Evolutionary conservation across 30 jellyfish, hydroid and myxozoan genomes (phyloP), one percentile per base, ranked within the genome.

Genomic region (Hydractinia echinata): DNA sequence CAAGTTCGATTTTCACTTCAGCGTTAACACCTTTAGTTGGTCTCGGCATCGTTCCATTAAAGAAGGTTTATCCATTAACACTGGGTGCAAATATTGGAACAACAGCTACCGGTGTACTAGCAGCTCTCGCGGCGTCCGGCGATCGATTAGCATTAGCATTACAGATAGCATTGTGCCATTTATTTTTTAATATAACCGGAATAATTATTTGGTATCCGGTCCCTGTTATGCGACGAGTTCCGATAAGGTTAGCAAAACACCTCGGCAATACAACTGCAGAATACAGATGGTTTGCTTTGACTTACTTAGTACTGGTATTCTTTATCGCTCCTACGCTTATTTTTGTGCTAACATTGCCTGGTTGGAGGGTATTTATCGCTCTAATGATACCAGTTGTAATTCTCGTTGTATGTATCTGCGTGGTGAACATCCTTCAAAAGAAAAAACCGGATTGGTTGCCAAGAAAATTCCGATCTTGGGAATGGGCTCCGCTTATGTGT

Each of bases 41-140:
- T 9, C 88, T 90, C 58, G 97, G 97, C 3, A 85, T 90, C 55
- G 81, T 90, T 55, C 73, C 88, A 15, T 79, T 90, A 19, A 95
- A 90, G 56, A 84, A 94, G 11, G 86, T 90, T 81, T 90, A 80
- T 73, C 97, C 97, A 16, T 69, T 90, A 81, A 90, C 97, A 4
- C 95, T 90, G 11, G 97, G 97, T 18, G 79, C 97, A 8, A 90
- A 90, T 79, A 86, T 90, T 20, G 97, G 97, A 6, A 90, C 97
- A 55, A 90, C 97, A 54, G 92, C 89, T 53, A 90, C 97, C 49
- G 95, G 95, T 8, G 51, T 90, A 54, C 72, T 90, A 54, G 97
- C 97, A 60, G 94, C 97, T 66, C 85, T 90, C 67, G 97, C 97
- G 76, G 83, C 95, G 16, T 86, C 89, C 11, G 70, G 92, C 4